Base-by-base conservation (phyloP, 2,113 vertebrate species). In the Cheilinus undulatus region DNA sequence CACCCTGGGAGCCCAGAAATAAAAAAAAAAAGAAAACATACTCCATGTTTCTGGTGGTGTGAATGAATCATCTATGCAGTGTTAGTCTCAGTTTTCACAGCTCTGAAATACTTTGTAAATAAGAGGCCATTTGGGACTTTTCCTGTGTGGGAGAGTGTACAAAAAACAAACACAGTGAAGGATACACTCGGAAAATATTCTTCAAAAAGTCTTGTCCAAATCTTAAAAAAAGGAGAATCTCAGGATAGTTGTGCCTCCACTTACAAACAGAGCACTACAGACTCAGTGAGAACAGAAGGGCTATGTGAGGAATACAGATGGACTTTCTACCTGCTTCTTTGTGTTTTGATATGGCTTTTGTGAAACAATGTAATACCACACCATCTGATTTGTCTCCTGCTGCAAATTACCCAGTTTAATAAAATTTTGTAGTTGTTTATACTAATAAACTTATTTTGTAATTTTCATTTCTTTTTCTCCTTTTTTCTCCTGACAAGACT, bases 361-460 rank as follows among this genome's bases (percentile, higher is more conserved):
- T 85, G 81, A 86, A 74, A 83, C 23, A 17, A 68, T 84, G 74
- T 85, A 60, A 71, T 49, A 78, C 62, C 70, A 61, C 26, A 36
- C 52, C 32, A 67, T 74, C 14, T 51, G 30, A 67, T 79, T 76
- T 80, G 72, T 68, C 56, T 85, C 69, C 45, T 19, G 19, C 40
- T 46, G 27, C 42, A 67, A 78, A 78, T 36, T 20, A 45, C 67
- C 78, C 69, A 67, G 38, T 89, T 87, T 74, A 78, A 74, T 79
- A 66, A 58, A 53, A 43, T 88, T 90, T 92, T 91, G 82, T 88
- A 91, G 84, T 69, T 73, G 77, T 92, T 92, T 91, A 76, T 88
- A 91, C 68, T 27, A 90, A 87, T 89, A 92, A 92, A 89, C 80
- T 24, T 62, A 82, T 85, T 85, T 89, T 86, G 84, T 85, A 86